A percentile compares a stretch with the other conserved stretches of the same genome.
phyloP scores from a whole-genome alignment of 2,888 invertebrate species.

The Mythimna lalbum region DNA sequence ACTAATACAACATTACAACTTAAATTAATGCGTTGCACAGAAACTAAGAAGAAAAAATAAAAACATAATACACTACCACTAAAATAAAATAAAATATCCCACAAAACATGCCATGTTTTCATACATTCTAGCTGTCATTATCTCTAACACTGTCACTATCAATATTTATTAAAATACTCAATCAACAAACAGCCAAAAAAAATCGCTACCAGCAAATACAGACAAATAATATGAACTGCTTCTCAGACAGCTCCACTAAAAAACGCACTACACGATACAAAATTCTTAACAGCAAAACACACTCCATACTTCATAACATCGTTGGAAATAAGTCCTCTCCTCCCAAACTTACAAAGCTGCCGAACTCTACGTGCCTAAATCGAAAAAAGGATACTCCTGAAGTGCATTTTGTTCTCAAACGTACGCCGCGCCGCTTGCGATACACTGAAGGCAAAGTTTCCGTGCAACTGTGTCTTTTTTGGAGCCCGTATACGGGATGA shows the following conservation, averaged over 20 bases:
- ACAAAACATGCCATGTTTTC: too few relatives aligned
- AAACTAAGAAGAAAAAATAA: too few relatives aligned
- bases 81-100: too few relatives aligned
- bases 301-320: slow-evolving; percentile 25
- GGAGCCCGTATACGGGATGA: slow-evolving; percentile 16
- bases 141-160: too few relatives aligned
- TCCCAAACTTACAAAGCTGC: slow-evolving; percentile 52
- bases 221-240: too few relatives aligned
- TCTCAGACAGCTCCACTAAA: not conserved
- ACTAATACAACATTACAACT: too few relatives aligned
- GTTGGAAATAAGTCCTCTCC: slow-evolving; percentile 16
- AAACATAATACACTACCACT: too few relatives aligned
- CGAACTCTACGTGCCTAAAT: slow-evolving; percentile 47
- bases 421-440: slow-evolving; percentile 45
- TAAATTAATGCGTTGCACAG: too few relatives aligned
- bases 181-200: not conserved
- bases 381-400: slow-evolving; percentile 49
- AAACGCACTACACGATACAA: not conserved
- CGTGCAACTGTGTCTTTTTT: slow-evolving; percentile 42
- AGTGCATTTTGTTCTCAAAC: slow-evolving; percentile 61
- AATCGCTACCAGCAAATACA: not conserved
- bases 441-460: slow-evolving; percentile 60
- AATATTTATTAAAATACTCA: too few relatives aligned
- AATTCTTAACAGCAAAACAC: slow-evolving; percentile 20
- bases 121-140: too few relatives aligned